Base-by-base conservation (phyloP, 1,140 invertebrate species). In the Eciton burchellii region DNA sequence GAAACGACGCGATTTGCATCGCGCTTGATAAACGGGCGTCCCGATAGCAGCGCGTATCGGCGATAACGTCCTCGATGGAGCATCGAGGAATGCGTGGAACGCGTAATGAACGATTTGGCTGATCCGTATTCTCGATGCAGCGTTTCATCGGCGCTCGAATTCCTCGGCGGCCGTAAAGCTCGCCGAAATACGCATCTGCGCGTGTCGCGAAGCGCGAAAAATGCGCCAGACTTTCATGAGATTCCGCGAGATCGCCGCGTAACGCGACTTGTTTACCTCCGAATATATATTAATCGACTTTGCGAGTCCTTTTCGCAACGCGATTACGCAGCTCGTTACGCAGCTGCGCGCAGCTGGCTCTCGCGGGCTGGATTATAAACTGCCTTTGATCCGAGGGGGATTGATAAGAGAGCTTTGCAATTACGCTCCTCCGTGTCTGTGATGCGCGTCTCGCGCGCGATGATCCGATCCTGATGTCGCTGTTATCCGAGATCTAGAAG, bases 1-100 rank as follows among this genome's bases (percentile, higher is more conserved):
- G 26, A 62, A 71, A 62, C 26, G 70, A 81, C 59, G 81, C 77
- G 81, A 82, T 82, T 82, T 82, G 59, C 81, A 82, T 82, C 59
- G 59, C 24, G 29, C 49, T 47, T 71, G 71, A 76, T 76, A 56
- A 82, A 45, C 47, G 47, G 47, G 59, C 68, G 68, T 81, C 45
- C 77, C 43, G 77, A 81, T 82, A 74, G 59, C 71, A 54, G 45
- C 81, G 21, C 59, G 26, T 26, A 29, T 41, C 14, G 35, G 41
- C 26, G 70, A 76, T 82, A 82, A 56, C 49, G 71, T 74, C n/a
- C n/a, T n/a, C 77, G 71, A 82, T 63, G 35, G 35, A 82, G 63
- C 56, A 54, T 62, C 12, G 71, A 74, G 49, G 71, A 76, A n/a
- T n/a, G n/a, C 81, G 56, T 47, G 56, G 60, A 24, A 47, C 59